A percentile compares a stretch with the other conserved stretches of the same genome.
Evolutionary conservation across 2,113 vertebrate genomes (phyloP).

Genomic region (Coturnix japonica): DNA sequence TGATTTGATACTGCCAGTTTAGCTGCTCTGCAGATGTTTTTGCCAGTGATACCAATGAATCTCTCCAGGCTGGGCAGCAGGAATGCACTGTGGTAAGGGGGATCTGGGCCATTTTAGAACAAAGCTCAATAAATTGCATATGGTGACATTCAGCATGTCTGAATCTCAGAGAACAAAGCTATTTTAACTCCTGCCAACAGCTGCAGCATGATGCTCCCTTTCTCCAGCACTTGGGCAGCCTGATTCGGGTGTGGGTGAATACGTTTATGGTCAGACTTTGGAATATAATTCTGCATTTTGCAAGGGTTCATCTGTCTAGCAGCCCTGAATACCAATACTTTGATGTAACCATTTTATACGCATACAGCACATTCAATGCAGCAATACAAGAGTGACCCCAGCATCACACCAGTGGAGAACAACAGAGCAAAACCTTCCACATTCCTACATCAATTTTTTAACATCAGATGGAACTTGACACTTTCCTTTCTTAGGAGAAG

Average conservation of each 20-base stretch:
- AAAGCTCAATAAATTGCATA: rapidly evolving
- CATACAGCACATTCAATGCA: not conserved
- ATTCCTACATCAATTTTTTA: not conserved
- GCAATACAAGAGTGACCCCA: not conserved
- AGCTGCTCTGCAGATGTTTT: not conserved
- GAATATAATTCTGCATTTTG: not conserved
- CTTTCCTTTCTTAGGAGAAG: not conserved
- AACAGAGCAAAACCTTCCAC: not conserved
- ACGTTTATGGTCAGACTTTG: not conserved
- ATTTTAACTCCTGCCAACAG: not conserved
- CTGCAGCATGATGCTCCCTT: not conserved
- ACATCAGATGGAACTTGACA: not conserved
- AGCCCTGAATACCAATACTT: not conserved
- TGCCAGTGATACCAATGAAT: not conserved
- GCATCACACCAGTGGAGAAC: not conserved
- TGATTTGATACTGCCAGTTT: not conserved
- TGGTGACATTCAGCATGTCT: rapidly evolving
- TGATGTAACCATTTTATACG: not conserved
- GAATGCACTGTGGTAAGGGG: not conserved
- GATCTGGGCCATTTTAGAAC: not conserved
- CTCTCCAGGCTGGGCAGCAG: not conserved
- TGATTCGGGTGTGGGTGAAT: not conserved
- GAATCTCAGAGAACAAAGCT: not conserved
- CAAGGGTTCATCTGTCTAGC: not conserved
- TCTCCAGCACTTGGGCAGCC: not conserved